A percentile compares a stretch with the other conserved stretches of the same genome.
Conservation (phyloP, 1,140 invertebrate genomes). For the Bactericera cockerelli region DNA sequence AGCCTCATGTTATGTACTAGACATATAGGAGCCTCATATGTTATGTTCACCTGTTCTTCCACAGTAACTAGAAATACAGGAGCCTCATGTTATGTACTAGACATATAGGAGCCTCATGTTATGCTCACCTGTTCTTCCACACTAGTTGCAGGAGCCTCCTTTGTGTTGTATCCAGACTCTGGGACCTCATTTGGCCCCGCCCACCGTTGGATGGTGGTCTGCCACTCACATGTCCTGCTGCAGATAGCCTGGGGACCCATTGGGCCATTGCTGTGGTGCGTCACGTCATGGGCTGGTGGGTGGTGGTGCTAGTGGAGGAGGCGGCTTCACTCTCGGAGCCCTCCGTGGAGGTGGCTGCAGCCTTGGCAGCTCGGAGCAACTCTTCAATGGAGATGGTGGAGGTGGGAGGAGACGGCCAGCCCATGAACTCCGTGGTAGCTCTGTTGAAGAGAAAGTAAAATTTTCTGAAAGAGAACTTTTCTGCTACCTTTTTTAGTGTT, state of each 20-base stretch:
- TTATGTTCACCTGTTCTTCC: too few relatives aligned
- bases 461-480: too few relatives aligned
- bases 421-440: conserved; percentile 72
- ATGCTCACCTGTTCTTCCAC: conserved; percentile 57
- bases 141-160: conserved; percentile 59
- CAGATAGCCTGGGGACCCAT: conserved; percentile 58
- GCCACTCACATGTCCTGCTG: conserved; percentile 58
- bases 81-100: too few relatives aligned
- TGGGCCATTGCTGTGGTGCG: conserved; percentile 59
- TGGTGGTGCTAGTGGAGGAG: conserved; percentile 34
- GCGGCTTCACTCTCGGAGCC: conserved; percentile 28
- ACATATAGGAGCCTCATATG: too few relatives aligned
- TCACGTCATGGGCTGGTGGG: conserved; percentile 56
- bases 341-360: conserved; percentile 34
- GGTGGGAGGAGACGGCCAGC: conserved; percentile 70
- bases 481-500: too few relatives aligned
- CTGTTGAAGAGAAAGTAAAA: conserved; percentile 40
- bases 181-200: conserved; percentile 66
- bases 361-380: conserved; percentile 51
- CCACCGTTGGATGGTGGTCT: conserved; percentile 62
- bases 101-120: too few relatives aligned
- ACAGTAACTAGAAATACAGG: too few relatives aligned
- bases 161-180: conserved; percentile 68
- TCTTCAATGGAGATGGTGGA: conserved; percentile 71
- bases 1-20: too few relatives aligned